phyloP scores from a whole-genome alignment of 2,113 vertebrate species.

The Oreochromis niloticus region DNA sequence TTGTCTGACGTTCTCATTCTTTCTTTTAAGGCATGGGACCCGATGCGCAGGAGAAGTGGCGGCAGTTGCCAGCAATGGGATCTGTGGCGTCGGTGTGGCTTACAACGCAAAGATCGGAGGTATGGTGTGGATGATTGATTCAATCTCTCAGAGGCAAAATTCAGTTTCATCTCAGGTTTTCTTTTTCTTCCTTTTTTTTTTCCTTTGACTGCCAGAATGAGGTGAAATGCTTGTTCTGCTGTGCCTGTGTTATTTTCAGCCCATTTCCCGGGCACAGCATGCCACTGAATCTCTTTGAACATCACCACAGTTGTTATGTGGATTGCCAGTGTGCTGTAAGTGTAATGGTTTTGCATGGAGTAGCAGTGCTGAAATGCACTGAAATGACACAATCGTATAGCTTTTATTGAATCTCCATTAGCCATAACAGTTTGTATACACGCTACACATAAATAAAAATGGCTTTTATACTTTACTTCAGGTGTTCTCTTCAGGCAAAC shows the following conservation, averaged over 20 bases:
- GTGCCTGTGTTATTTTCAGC: constrained; percentile 3
- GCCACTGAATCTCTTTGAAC: not conserved
- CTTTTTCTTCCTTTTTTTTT: not conserved
- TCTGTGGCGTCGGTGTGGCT: constrained; percentile 93
- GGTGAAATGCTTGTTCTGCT: not conserved
- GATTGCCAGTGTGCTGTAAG: not conserved
- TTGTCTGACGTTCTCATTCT: not conserved
- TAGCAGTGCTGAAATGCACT: not conserved
- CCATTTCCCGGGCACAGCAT: not conserved
- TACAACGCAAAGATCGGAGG: constrained; percentile 95
- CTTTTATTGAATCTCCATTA: not conserved
- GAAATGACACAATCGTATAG: not conserved
- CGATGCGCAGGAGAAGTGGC: constrained; percentile 96
- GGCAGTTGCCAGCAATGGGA: constrained; percentile 88
- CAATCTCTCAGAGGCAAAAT: not conserved
- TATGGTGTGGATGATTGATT: constrained; percentile 44
- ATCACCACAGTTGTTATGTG: not conserved
- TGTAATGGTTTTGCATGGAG: constrained; percentile 2
- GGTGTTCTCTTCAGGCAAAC: not conserved
- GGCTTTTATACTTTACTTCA: not conserved
- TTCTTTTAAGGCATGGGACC: constrained; percentile 82
- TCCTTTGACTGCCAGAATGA: not conserved
- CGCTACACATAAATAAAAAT: not conserved
- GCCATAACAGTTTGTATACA: not conserved
- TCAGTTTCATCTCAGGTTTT: not conserved